Conservation (phyloP, 2,888 invertebrate genomes). For the Eupithecia subumbrata region DNA sequence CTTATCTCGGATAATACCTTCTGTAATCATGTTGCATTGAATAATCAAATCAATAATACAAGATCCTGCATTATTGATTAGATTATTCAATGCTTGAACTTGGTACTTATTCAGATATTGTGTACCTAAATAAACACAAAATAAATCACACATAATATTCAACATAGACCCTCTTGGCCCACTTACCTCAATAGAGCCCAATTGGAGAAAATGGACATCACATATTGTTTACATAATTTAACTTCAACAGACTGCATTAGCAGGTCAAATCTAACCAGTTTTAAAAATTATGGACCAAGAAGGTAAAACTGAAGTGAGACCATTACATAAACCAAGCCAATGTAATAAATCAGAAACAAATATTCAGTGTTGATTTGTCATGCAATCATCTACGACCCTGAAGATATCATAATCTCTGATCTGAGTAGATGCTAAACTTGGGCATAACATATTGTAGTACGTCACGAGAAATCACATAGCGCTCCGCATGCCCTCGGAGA, state of each 20-base stretch:
- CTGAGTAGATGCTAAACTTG: slow-evolving; percentile 47
- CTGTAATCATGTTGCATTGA: neutral
- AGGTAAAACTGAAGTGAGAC: slow-evolving; percentile 1
- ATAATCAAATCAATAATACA: too few species aligned
- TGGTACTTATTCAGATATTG: neutral
- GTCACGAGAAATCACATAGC: slow-evolving; percentile 59
- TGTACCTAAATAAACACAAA: neutral
- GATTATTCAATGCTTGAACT: neutral
- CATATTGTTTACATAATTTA: slow-evolving; percentile 11
- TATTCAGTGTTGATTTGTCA: slow-evolving; percentile 48
- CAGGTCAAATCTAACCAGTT: slow-evolving; percentile 25
- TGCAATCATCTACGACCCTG: slow-evolving; percentile 52
- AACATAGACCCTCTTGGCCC: slow-evolving; percentile 32
- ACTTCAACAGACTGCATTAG: slow-evolving; percentile 9
- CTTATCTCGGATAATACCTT: neutral
- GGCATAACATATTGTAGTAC: slow-evolving; percentile 43
- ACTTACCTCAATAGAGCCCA: slow-evolving; percentile 35
- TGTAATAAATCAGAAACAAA: slow-evolving; percentile 30
- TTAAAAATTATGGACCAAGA: slow-evolving; percentile 14
- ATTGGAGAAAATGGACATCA: slow-evolving; percentile 15
- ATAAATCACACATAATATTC: neutral
- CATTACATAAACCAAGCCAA: slow-evolving; percentile 25
- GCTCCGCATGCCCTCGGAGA: slow-evolving; percentile 51
- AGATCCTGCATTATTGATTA: neutral
- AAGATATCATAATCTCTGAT: slow-evolving; percentile 48